Conservation (phyloP, 2,797 vertebrate species). For the Pelochelys cantorii region DNA sequence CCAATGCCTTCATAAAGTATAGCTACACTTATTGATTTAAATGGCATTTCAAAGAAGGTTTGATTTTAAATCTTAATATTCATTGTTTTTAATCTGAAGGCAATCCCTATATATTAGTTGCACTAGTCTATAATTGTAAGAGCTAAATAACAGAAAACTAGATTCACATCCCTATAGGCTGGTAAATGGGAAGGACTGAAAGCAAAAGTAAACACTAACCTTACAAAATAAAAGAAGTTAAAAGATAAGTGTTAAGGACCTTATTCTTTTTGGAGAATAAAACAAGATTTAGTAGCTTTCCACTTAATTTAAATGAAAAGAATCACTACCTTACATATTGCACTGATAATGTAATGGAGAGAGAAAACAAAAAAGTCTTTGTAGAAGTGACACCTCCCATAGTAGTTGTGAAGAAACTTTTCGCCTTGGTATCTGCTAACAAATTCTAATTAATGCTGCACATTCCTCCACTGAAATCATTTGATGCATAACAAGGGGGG, state of each 20-base stretch:
- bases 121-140: constrained; percentile 73
- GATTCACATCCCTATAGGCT: constrained; percentile 76
- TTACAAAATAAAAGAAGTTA: constrained; percentile 82
- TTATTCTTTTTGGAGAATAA: constrained; percentile 94
- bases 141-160: constrained; percentile 80
- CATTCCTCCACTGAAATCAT: constrained; percentile 97
- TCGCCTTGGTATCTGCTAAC: constrained; percentile 96
- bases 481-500: constrained; percentile 97
- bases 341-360: constrained; percentile 95
- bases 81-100: constrained; percentile 75
- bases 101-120: constrained; percentile 75
- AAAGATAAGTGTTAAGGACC: constrained; percentile 85
- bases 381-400: constrained; percentile 97
- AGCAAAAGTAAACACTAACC: constrained; percentile 83
- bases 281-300: constrained; percentile 99
- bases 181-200: constrained; percentile 75
- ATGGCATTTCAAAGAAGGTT: constrained; percentile 44
- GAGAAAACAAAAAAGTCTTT: constrained; percentile 96
- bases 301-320: constrained; percentile 99
- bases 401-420: constrained; percentile 98
- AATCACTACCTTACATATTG: constrained; percentile 99
- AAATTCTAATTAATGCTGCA: constrained; percentile 99
- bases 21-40: constrained; percentile 67
- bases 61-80: constrained; percentile 71
- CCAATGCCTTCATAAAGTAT: constrained; percentile 62